Percentiles rank a stretch among this genome's conserved stretches.
Evolutionary conservation across 64 coral and sea anemone genomes (phyloP).

Genomic region (Montipora sp.): DNA sequence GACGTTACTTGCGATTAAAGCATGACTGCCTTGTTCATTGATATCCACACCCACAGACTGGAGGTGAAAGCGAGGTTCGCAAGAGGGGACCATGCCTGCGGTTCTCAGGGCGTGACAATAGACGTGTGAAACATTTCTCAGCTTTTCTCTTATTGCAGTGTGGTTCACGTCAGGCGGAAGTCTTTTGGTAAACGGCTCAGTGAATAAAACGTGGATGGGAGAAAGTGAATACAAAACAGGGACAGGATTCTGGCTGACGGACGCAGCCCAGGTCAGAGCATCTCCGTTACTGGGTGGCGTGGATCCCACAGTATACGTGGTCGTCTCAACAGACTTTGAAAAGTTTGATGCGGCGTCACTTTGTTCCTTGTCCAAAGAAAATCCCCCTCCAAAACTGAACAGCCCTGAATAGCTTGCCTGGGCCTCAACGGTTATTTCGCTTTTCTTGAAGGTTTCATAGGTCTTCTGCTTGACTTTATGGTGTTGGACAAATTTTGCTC

Average conservation of each 20-base stretch:
- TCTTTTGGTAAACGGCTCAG: background rate
- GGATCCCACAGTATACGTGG: conserved; percentile 28
- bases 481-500: conserved; percentile 19
- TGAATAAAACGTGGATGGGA: conserved; percentile 44
- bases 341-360: conserved; percentile 56
- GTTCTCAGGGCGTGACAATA: background rate
- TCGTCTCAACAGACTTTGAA: conserved; percentile 46
- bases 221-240: conserved; percentile 30
- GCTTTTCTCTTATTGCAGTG: background rate
- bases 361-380: conserved; percentile 46
- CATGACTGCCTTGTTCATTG: too few relatives aligned
- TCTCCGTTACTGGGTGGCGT: conserved; percentile 44
- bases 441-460: background rate
- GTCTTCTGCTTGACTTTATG: conserved; percentile 2
- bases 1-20: too few relatives aligned
- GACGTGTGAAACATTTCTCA: background rate
- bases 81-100: background rate
- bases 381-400: conserved; percentile 63
- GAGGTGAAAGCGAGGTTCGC: background rate
- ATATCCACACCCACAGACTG: too few relatives aligned
- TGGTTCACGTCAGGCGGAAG: background rate
- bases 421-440: conserved; percentile 23
- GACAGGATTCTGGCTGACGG: conserved; percentile 51
- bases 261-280: conserved; percentile 40
- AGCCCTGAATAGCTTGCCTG: conserved; percentile 64